These are phyloP conservation scores for Plebejus anna DNA, from an alignment of 2,888 invertebrate species.

Conservation along the genomic window DNA sequence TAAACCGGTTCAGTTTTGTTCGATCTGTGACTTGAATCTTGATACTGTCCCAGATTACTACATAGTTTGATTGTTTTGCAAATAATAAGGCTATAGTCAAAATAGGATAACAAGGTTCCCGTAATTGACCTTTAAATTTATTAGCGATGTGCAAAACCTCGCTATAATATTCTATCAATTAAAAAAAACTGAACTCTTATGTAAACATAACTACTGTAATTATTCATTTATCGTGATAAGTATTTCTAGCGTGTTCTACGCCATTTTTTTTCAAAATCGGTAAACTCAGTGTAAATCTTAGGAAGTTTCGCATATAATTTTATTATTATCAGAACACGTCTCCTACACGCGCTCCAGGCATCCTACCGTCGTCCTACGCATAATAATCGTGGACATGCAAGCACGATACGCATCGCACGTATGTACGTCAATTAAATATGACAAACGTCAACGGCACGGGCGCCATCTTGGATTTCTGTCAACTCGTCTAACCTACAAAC, in stretches of 20 bases:
- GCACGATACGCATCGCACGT: slow-evolving; percentile 15
- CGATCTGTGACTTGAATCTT: not conserved
- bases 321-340: not conserved
- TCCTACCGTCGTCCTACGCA: slow-evolving; percentile 10
- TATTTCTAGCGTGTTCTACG: too few relatives aligned
- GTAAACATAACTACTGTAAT: too few relatives aligned
- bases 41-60: not conserved
- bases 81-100: not conserved
- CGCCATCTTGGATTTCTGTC: slow-evolving; percentile 7
- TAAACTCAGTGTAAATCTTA: not conserved
- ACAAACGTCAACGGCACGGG: slow-evolving; percentile 1
- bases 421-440: slow-evolving; percentile 15
- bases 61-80: not conserved
- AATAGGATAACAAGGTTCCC: not conserved
- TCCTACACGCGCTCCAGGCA: slow-evolving; percentile 17
- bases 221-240: too few relatives aligned
- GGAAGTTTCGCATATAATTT: not conserved
- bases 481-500: not conserved
- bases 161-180: too few relatives aligned
- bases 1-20: not conserved
- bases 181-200: too few relatives aligned
- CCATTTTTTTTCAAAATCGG: not conserved
- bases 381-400: not conserved
- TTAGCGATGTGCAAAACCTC: not conserved
- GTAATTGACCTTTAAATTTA: not conserved